Conservation (phyloP, 2,113 vertebrate genomes). For the Gallinago paraguaiae region DNA sequence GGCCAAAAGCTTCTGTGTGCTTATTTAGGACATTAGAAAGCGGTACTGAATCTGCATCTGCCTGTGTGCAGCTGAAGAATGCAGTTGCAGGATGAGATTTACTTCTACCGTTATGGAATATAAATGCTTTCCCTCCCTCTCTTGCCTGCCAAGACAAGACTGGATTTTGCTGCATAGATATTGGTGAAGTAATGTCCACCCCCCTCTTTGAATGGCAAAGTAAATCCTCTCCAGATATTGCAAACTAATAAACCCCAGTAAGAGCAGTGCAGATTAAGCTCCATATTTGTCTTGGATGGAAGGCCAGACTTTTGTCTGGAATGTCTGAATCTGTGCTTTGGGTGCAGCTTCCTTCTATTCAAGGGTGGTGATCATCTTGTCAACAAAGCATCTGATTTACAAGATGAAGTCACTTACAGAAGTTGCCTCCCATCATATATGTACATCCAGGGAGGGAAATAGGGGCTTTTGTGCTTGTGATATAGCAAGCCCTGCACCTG, state of each 20-base stretch:
- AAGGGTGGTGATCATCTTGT: conserved; percentile 68
- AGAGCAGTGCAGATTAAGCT: conserved; percentile 20
- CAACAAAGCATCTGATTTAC: conserved; percentile 29
- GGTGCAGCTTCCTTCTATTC: conserved; percentile 78
- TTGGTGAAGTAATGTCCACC: neutral
- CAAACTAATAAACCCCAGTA: neutral
- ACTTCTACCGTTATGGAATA: neutral
- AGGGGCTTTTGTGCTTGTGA: neutral
- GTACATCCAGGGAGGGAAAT: neutral
- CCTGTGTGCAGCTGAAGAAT: neutral
- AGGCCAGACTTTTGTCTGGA: conserved; percentile 55
- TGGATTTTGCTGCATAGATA: neutral
- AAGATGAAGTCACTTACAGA: conserved; percentile 14
- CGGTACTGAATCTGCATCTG: neutral
- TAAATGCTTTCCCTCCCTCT: neutral
- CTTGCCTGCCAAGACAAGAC: neutral
- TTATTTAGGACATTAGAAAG: neutral
- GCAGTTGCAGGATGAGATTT: neutral
- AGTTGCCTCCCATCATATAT: neutral
- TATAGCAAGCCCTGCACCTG: neutral
- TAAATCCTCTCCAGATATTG: neutral
- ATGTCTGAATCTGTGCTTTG: conserved; percentile 68
- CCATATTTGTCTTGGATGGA: conserved; percentile 69
- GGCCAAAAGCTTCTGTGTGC: neutral
- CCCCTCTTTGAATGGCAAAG: neutral